phyloP scores from a whole-genome alignment of 92 coral and sea anemone genomes.

The Epizoanthus scotinus region DNA sequence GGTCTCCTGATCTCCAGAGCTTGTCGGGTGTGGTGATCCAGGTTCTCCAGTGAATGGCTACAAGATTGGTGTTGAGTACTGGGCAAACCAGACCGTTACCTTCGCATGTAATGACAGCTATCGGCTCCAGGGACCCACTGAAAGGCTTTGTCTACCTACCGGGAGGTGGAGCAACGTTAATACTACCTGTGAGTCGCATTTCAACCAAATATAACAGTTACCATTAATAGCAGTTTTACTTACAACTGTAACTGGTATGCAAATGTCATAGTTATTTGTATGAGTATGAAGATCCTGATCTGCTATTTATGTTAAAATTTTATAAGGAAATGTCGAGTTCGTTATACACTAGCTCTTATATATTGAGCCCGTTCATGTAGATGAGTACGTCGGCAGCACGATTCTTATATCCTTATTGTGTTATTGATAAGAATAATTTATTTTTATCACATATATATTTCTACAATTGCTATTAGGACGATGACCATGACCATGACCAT shows the following conservation, averaged over 20 bases:
- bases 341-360: no score
- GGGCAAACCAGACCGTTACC: constrained; percentile 74
- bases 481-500: no score
- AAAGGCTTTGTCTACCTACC: constrained; percentile 62
- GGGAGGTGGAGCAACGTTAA: constrained; percentile 71
- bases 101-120: constrained; percentile 78
- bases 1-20: constrained; percentile 35
- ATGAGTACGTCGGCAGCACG: no score
- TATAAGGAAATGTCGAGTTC: no score
- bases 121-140: constrained; percentile 66
- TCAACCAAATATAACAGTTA: not conserved
- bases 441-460: no score
- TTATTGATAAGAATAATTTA: no score
- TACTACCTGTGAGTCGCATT: constrained; percentile 62
- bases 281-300: not conserved
- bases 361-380: no score
- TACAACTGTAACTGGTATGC: no score
- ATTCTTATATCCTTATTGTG: no score
- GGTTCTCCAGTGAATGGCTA: constrained; percentile 70
- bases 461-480: no score
- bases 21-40: constrained; percentile 71
- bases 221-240: no score
- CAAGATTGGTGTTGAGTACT: constrained; percentile 64
- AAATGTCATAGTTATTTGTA: not conserved
- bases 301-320: no score